phyloP scores from a whole-genome alignment of 2,888 invertebrate species.

The Xiphydria camelus region DNA sequence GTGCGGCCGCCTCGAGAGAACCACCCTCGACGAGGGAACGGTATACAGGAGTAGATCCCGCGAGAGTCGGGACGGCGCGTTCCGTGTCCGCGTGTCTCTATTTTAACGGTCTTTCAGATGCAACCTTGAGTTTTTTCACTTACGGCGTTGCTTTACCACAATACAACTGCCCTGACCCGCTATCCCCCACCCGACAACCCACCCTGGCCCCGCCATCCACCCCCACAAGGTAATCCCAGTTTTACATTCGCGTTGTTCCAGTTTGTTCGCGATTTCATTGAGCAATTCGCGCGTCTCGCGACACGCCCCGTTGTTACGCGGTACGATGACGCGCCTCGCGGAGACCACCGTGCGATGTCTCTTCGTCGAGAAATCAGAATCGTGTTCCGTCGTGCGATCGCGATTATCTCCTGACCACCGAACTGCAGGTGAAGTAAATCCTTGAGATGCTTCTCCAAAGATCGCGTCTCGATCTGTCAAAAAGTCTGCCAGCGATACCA shows the following conservation, averaged over 20 bases:
- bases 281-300: too few species aligned
- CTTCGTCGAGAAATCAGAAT: too few species aligned
- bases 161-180: conserved; percentile 47
- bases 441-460: too few species aligned
- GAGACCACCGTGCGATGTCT: too few species aligned
- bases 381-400: too few species aligned
- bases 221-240: conserved; percentile 39
- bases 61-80: conserved; percentile 32
- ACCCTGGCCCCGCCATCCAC: conserved; percentile 25
- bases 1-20: conserved; percentile 1
- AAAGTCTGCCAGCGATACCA: too few species aligned
- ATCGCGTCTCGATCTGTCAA: too few species aligned
- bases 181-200: conserved; percentile 30
- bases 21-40: neutral
- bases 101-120: conserved; percentile 52
- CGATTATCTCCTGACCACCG: too few species aligned
- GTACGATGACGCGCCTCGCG: too few species aligned
- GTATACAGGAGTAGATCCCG: neutral
- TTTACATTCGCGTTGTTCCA: conserved; percentile 55
- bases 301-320: too few species aligned
- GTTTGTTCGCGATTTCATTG: conserved; percentile 48
- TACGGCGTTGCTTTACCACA: conserved; percentile 56
- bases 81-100: conserved; percentile 36
- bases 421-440: too few species aligned
- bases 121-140: conserved; percentile 57